Percentiles rank a stretch among this genome's conserved stretches.
Evolutionary conservation across 2,888 invertebrate species (phyloP).

Genomic region (Mythimna loreyi): DNA sequence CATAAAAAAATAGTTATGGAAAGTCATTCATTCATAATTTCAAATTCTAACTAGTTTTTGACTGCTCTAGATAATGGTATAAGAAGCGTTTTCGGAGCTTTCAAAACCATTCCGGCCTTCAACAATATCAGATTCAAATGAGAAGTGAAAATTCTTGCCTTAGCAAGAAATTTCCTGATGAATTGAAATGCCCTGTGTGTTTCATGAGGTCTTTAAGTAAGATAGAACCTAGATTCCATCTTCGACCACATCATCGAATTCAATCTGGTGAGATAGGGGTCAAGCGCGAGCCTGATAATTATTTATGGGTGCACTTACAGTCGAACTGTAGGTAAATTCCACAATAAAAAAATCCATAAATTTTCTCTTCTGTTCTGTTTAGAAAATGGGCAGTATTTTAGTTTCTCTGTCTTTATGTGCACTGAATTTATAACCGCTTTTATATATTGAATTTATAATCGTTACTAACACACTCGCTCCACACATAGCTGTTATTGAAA

Average conservation of each 20-base stretch:
- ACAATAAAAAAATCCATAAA: neutral
- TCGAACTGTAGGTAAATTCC: neutral
- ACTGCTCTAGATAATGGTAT: too few relatives aligned
- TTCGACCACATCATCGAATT: too few relatives aligned
- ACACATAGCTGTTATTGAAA: slow-evolving; percentile 47
- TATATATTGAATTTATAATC: slow-evolving; percentile 15
- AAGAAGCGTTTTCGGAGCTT: too few relatives aligned
- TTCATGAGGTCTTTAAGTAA: too few relatives aligned
- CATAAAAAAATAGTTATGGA: neutral
- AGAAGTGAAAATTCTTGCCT: too few relatives aligned
- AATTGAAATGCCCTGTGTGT: too few relatives aligned
- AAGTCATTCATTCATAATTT: neutral
- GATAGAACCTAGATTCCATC: too few relatives aligned
- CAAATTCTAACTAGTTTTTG: neutral
- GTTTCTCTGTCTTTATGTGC: neutral
- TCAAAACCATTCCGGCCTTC: too few relatives aligned
- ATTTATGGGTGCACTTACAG: neutral
- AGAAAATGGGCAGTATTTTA: neutral
- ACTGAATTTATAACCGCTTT: slow-evolving; percentile 3
- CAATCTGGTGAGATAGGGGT: too few relatives aligned
- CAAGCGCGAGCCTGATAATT: too few relatives aligned
- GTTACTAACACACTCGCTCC: neutral
- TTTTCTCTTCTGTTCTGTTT: neutral
- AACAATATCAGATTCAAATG: too few relatives aligned
- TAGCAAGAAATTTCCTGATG: too few relatives aligned